Evolutionary conservation across 2,888 invertebrate species (phyloP).

Genomic region (Pardosa pseudoannulata): DNA sequence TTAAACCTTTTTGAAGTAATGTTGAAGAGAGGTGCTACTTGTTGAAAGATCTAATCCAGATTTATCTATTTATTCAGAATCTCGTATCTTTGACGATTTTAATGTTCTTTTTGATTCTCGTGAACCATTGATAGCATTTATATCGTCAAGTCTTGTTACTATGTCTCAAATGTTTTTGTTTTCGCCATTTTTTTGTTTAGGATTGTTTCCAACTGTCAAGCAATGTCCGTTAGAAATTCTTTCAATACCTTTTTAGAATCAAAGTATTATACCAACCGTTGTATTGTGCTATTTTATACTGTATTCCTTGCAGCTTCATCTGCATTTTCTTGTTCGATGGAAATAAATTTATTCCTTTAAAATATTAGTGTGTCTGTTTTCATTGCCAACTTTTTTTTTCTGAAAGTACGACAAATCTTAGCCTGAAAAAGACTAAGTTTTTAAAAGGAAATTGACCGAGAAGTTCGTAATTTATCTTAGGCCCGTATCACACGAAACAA

Average conservation of each 20-base stretch:
- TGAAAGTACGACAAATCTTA: too few relatives aligned
- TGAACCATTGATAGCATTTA: too few relatives aligned
- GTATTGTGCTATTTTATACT: background rate
- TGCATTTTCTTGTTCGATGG: background rate
- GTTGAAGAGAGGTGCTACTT: background rate
- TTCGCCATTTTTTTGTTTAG: too few relatives aligned
- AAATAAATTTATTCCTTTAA: slow-evolving; percentile 2
- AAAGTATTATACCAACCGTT: background rate
- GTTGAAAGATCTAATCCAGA: background rate
- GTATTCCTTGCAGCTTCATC: background rate
- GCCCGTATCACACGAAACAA: too few relatives aligned
- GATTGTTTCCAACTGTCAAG: too few relatives aligned
- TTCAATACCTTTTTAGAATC: background rate
- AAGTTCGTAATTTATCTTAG: too few relatives aligned
- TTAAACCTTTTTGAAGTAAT: background rate
- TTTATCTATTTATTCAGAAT: background rate
- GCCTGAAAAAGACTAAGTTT: too few relatives aligned
- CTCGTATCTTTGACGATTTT: background rate
- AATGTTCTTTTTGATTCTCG: background rate
- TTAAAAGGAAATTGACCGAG: too few relatives aligned
- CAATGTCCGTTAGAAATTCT: too few relatives aligned
- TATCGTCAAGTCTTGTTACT: too few relatives aligned
- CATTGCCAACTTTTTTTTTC: too few relatives aligned
- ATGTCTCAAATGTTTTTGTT: too few relatives aligned
- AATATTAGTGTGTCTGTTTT: background rate